phyloP scores from a whole-genome alignment of 2,113 vertebrate genomes.

The Notarius quadriscutis region DNA sequence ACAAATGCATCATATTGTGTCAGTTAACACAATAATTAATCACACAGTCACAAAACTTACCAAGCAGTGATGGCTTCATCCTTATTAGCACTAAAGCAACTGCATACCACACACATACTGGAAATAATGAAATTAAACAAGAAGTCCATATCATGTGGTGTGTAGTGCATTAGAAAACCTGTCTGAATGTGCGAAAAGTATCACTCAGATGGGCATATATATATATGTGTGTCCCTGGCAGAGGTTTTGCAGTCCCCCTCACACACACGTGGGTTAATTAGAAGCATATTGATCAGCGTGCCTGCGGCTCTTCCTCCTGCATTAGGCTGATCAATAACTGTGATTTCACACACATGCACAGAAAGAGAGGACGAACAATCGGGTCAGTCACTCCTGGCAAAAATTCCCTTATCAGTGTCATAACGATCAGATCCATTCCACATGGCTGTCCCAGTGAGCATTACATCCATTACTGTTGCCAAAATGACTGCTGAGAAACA shows the following conservation, averaged over 20 bases:
- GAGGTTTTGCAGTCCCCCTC: conserved; percentile 45
- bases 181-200: conserved; percentile 46
- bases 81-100: background rate
- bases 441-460: background rate
- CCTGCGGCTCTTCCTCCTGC: conserved; percentile 74
- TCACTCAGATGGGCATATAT: conserved; percentile 64
- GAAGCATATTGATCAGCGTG: conserved; percentile 70
- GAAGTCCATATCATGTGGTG: background rate
- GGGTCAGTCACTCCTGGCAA: conserved; percentile 10
- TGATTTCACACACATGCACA: conserved; percentile 68
- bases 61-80: background rate
- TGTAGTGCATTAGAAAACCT: conserved; percentile 17
- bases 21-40: background rate
- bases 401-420: conserved; percentile 13
- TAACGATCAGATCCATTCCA: conserved; percentile 18
- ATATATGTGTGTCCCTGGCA: conserved; percentile 53
- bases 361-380: conserved; percentile 31
- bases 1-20: background rate
- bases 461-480: background rate
- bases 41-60: conserved; percentile 28
- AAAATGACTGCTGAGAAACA: background rate
- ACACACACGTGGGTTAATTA: conserved; percentile 69
- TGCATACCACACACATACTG: background rate
- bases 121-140: background rate
- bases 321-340: conserved; percentile 76